phyloP scores from a whole-genome alignment of 1,140 invertebrate genomes.

The Argopecten irradians region DNA sequence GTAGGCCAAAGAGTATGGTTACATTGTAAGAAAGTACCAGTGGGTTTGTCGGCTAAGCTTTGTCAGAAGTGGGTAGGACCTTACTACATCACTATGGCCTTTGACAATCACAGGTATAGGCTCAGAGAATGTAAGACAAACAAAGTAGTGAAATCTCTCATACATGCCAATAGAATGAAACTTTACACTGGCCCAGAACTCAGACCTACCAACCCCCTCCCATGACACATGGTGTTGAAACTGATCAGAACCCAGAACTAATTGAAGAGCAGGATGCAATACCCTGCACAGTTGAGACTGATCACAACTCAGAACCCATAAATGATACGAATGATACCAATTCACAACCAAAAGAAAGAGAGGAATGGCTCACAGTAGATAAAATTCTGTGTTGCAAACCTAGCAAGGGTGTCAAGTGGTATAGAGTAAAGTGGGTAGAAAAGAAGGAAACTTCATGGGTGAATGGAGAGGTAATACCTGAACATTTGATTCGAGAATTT shows the following conservation, averaged over 20 bases:
- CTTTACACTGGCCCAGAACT: conserved; percentile 10
- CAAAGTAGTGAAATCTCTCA: conserved; percentile 24
- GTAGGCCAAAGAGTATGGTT: conserved; percentile 36
- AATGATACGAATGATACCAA: not conserved
- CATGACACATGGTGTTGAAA: not conserved
- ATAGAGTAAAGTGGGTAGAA: not conserved
- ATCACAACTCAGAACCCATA: not conserved
- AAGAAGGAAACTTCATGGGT: not conserved
- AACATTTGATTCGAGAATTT: not conserved
- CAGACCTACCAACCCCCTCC: conserved; percentile 33
- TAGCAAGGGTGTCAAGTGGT: not conserved
- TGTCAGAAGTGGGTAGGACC: conserved; percentile 34
- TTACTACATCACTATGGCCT: conserved; percentile 34
- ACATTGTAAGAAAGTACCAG: not conserved
- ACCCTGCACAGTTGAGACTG: not conserved
- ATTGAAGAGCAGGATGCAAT: not conserved
- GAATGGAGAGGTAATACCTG: not conserved
- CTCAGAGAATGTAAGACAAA: conserved; percentile 34
- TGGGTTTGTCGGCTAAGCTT: conserved; percentile 39
- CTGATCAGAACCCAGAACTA: not conserved
- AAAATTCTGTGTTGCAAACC: not conserved
- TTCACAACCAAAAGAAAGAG: not conserved
- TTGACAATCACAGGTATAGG: conserved; percentile 38
- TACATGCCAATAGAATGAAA: conserved; percentile 39
- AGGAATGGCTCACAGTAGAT: not conserved